Conservation (phyloP, 2,888 invertebrate species). For the Trypoxylon attenuatum region DNA sequence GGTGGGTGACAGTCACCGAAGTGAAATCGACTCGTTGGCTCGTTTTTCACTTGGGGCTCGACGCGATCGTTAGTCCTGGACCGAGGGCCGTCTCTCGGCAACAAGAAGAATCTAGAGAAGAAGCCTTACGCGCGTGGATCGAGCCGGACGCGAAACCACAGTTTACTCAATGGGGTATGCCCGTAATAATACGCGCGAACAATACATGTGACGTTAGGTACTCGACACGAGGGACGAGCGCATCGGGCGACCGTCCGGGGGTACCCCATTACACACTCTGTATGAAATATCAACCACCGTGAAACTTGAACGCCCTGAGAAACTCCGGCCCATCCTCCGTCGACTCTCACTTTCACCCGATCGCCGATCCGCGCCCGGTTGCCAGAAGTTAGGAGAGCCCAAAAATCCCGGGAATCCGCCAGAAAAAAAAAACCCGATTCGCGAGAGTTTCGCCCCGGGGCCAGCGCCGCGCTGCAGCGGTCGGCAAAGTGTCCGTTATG, state of each 20-base stretch:
- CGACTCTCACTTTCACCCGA: slow-evolving; percentile 38
- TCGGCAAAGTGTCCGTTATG: too few species aligned
- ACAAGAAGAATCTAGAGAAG: slow-evolving; percentile 22
- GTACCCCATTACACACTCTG: slow-evolving; percentile 67
- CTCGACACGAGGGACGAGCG: slow-evolving; percentile 48
- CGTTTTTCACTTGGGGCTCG: too few species aligned
- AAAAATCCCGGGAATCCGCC: slow-evolving; percentile 50
- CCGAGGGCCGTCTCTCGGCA: too few species aligned
- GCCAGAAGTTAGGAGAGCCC: slow-evolving; percentile 22
- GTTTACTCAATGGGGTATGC: slow-evolving; percentile 63
- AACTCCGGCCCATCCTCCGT: slow-evolving; percentile 61
- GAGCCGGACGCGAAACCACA: slow-evolving; percentile 73
- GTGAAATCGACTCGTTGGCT: too few species aligned
- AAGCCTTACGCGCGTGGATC: slow-evolving; percentile 23
- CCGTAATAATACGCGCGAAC: slow-evolving; percentile 61
- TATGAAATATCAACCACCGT: slow-evolving; percentile 75
- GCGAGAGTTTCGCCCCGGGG: too few species aligned
- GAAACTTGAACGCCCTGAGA: slow-evolving; percentile 74
- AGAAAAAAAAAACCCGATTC: slow-evolving; percentile 21
- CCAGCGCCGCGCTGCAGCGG: too few species aligned
- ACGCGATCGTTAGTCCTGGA: too few species aligned
- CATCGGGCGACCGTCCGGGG: slow-evolving; percentile 49
- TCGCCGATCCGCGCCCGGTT: slow-evolving; percentile 26
- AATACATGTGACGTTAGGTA: slow-evolving; percentile 67
- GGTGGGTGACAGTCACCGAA: too few species aligned